Conservation (phyloP, 2,797 vertebrate genomes). For the Hyperoplus immaculatus region DNA sequence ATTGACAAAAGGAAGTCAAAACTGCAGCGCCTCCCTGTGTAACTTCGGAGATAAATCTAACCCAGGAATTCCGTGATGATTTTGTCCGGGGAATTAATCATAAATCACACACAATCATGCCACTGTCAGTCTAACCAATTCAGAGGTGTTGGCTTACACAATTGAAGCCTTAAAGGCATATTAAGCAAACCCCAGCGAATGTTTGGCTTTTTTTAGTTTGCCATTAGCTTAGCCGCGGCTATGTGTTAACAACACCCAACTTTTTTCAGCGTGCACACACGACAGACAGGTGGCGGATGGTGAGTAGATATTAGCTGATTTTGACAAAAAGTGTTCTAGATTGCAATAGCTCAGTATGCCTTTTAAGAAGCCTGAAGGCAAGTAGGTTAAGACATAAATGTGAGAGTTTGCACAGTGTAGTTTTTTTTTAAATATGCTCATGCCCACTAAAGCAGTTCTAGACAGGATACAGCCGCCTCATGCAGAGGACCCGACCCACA, state of each 20-base stretch:
- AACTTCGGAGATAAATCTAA: constrained; percentile 62
- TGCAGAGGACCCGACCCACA: neutral
- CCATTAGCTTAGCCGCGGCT: too few species aligned
- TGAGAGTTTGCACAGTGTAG: too few species aligned
- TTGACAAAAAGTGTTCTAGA: too few species aligned
- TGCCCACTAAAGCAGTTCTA: too few species aligned
- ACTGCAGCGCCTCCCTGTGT: constrained; percentile 32
- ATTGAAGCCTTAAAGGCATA: neutral
- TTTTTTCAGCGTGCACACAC: too few species aligned
- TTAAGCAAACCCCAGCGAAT: too few species aligned
- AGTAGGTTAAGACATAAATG: neutral
- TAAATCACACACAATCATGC: constrained; percentile 33
- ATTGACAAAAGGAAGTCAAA: constrained; percentile 4
- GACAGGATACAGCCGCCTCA: neutral
- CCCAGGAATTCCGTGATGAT: constrained; percentile 52
- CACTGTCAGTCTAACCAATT: constrained; percentile 23
- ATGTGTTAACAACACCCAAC: too few species aligned
- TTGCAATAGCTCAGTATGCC: too few species aligned
- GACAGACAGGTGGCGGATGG: too few species aligned
- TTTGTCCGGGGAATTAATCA: constrained; percentile 51
- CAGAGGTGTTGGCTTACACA: neutral
- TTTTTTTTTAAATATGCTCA: too few species aligned
- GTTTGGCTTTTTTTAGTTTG: too few species aligned
- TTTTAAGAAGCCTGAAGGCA: neutral
- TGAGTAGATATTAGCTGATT: too few species aligned